phyloP scores from a whole-genome alignment of 2,113 vertebrate genomes.

The Puma concolor region DNA sequence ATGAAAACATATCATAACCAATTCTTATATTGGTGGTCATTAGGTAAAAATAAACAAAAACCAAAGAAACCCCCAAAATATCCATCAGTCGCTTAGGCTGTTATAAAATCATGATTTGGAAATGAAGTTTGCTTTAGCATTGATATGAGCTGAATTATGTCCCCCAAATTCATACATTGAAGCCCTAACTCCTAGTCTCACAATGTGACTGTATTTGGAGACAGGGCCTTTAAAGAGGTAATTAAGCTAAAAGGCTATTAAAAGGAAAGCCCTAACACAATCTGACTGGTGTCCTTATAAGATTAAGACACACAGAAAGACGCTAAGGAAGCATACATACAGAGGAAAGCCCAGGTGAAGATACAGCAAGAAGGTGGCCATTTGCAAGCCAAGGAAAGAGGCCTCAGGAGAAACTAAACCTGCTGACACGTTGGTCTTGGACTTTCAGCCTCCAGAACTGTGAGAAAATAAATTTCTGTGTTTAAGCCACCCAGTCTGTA shows the following conservation, averaged over 20 bases:
- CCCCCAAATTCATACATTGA: background rate
- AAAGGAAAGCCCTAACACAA: background rate
- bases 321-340: rapidly evolving
- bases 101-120: background rate
- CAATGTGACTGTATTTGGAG: background rate
- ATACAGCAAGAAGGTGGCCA: background rate
- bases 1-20: background rate
- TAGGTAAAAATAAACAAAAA: background rate
- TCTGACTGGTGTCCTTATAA: background rate
- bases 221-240: background rate
- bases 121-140: background rate
- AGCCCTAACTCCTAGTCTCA: background rate
- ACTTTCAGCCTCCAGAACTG: background rate
- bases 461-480: background rate
- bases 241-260: background rate
- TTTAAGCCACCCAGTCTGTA: background rate
- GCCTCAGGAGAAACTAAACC: background rate
- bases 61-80: background rate
- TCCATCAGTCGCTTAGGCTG: background rate
- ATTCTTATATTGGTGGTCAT: background rate
- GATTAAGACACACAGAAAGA: background rate
- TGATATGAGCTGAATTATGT: background rate
- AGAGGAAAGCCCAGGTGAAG: background rate
- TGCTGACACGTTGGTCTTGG: background rate
- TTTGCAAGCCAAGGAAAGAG: background rate